Base-by-base conservation (phyloP, 2,113 vertebrate genomes). In the Bufo bufo region DNA sequence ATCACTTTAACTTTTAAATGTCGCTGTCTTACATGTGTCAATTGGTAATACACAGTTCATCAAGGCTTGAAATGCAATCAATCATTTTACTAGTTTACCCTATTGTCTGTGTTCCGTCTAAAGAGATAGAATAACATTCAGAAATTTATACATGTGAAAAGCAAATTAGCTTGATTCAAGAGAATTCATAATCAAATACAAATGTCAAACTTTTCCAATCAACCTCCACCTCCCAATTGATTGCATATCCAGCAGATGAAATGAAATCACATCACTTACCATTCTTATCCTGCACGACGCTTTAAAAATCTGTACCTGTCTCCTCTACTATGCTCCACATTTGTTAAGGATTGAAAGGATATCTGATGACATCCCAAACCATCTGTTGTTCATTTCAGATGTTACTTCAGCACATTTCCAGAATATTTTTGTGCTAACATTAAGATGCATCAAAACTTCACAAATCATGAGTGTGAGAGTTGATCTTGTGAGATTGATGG, bases 341-440 rank as follows among this genome's bases (percentile, higher is more conserved):
- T 66, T 82, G 23, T 50, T 83, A 20, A 54, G 43, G 69, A 84
- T 54, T 84, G 58, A 77, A 88, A 84, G 71, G 75, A 72, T 81
- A 88, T 86, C 85, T 80, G 19, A 45, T 83, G 87, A 84, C 66
- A 16, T 87, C 65, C 66, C 59, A 71, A 71, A 72, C 45, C 86
- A 88, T 88, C 87, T 88, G 87, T 75, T 88, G 81, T 84, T 88
- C 71, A 83, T 88, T 88, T 88, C n/a, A 58, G 72, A 84, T 63
- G 61, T 83, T 88, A 50, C 79, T 87, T 87, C 79, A 82, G 79
- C 79, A 83, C 58, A 84, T 88, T 88, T 84, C 80, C 81, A 77
- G 58, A 88, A 88, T 84, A 84, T 74, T 77, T 77, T 84, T 77
- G 81, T 9, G 13, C 59, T 77, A 11, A 78, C 71, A 66, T 77